Evolutionary conservation across 2,888 invertebrate species (phyloP), one percentile per base, ranked within the genome.

Genomic region (Hyppa rectilinea): DNA sequence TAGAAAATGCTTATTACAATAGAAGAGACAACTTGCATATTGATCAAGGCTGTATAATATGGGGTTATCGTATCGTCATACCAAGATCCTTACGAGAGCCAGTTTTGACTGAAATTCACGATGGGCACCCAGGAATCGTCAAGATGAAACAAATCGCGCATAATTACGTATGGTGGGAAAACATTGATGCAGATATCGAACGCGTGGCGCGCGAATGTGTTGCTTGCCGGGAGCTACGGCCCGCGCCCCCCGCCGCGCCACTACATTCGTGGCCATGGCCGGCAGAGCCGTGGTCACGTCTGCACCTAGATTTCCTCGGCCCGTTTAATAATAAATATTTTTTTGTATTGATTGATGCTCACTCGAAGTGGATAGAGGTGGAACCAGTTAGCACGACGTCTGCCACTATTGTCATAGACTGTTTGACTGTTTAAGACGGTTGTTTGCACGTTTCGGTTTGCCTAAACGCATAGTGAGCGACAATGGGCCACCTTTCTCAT

Each of bases 111-210:
- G 81, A 84, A 52, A 63, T 84, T 40, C 80, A 80, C 55, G 65
- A 68, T 23, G 75, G 78, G 2, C 84, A 82, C 49, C 69, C 72
- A 0, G 82, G 81, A 4, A 76, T 80, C 4, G 78, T 80, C 7
- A 82, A 77, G 58, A 85, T 82, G 78, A 83, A 83, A 49, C 78
- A 81, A 43, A 75, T 83, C 12, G 77, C 78, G 4, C 63, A 83
- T 1, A 81, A 76, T 53, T 81, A 83, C 45, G 78, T 82, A 2
- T 83, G 80, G 78, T 85, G 83, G 81, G 76, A 73, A 29, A 58
- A 52, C 12, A 38, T 78, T 7, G 78, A 82, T 50, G 59, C 31
- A 12, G 77, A 76, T 45, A 72, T 80, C 29, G 77, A 80, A 29
- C 50, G 74, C 29, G 55, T 58, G 31, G 34, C 47, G 23, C 49